A percentile compares a stretch with the other conserved stretches of the same genome.
phyloP scores from a whole-genome alignment of 37 sponge, comb jelly and placozoan species.

The Haliclona indistincta region DNA sequence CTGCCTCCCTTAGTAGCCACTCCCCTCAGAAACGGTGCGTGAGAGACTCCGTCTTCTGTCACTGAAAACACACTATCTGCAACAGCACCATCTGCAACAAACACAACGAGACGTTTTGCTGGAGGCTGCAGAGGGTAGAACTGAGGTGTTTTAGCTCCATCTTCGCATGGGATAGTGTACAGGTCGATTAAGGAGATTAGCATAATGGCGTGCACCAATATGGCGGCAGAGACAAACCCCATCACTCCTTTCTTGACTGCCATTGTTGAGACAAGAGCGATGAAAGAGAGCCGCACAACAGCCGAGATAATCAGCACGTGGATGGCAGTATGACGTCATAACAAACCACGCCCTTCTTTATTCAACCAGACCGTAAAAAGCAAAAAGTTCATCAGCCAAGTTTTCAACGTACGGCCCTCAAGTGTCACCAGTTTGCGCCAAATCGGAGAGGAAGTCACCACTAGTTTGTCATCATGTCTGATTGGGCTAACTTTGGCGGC shows the following conservation, averaged over 20 bases:
- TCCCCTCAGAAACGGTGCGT: slow-evolving; percentile 66
- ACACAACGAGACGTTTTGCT: slow-evolving; percentile 82
- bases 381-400: too few species aligned
- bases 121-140: slow-evolving; percentile 50
- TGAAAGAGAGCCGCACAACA: too few species aligned
- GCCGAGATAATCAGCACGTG: too few species aligned
- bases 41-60: slow-evolving; percentile 13
- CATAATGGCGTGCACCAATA: slow-evolving; percentile 67
- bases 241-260: too few species aligned
- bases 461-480: slow-evolving; percentile 51
- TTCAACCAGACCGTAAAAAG: too few species aligned
- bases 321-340: too few species aligned
- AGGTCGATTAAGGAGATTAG: slow-evolving; percentile 88
- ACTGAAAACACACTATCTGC: slow-evolving; percentile 75
- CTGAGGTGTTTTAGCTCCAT: slow-evolving; percentile 67
- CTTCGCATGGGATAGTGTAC: slow-evolving; percentile 87
- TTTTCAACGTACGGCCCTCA: too few species aligned
- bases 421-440: neutral
- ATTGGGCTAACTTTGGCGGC: slow-evolving; percentile 70
- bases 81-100: slow-evolving; percentile 76
- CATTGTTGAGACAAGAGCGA: too few species aligned
- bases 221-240: too few species aligned
- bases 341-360: too few species aligned
- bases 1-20: slow-evolving; percentile 53
- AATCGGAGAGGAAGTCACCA: neutral